Conservation (phyloP, 2,888 invertebrate genomes). For the Erebia epiphron region DNA sequence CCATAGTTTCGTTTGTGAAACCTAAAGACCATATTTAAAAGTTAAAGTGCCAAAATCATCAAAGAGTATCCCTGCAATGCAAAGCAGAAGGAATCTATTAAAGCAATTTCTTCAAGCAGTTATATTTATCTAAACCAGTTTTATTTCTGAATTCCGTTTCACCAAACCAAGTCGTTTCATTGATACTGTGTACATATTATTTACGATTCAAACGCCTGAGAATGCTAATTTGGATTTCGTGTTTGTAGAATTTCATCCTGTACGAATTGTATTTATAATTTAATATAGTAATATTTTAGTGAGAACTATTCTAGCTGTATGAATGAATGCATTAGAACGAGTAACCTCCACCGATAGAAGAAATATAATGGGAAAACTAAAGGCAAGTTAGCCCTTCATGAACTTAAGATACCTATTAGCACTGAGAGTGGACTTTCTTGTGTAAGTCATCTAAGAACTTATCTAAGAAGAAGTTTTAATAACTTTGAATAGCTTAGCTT, state of each 20-base stretch:
- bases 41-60: no score
- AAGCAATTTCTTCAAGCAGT: not conserved
- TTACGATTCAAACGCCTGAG: constrained; percentile 26
- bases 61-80: not conserved
- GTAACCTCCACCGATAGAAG: not conserved
- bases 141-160: constrained; percentile 21
- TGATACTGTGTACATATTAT: constrained; percentile 33
- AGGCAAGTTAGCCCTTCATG: no score
- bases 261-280: constrained; percentile 27
- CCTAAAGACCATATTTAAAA: no score
- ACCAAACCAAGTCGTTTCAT: constrained; percentile 23
- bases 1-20: no score
- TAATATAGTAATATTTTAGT: constrained; percentile 24
- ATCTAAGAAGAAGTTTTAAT: no score
- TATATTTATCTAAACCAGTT: constrained; percentile 14
- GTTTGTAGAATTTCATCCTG: constrained; percentile 34
- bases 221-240: constrained; percentile 28
- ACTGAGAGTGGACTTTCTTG: no score
- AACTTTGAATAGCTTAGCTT: no score
- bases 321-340: not conserved
- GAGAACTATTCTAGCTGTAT: not conserved
- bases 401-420: no score
- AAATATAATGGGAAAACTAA: no score
- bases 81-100: not conserved
- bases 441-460: no score